These are phyloP conservation scores for Lepus townsendii DNA, from an alignment of 2,797 vertebrate genomes.

Conservation along the genomic window DNA sequence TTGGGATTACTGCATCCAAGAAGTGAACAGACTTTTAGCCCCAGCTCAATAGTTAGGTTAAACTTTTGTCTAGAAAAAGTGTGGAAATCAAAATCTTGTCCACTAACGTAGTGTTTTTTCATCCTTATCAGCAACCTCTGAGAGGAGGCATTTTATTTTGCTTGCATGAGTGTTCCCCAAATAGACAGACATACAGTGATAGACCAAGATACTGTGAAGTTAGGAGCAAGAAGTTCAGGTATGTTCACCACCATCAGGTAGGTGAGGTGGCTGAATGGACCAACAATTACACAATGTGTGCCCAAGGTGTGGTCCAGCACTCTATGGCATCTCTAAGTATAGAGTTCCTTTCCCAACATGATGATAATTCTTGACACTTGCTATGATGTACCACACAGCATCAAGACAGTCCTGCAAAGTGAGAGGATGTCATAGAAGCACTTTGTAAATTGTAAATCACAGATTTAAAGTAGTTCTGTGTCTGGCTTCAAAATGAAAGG, in stretches of 20 bases:
- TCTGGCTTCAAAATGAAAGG: not conserved
- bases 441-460: not conserved
- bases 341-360: not conserved
- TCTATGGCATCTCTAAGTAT: not conserved
- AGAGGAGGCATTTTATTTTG: not conserved
- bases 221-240: not conserved
- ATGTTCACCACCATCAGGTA: not conserved
- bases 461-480: not conserved
- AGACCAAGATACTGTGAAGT: not conserved
- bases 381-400: not conserved
- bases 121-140: not conserved
- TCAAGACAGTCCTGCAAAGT: not conserved
- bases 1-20: not conserved
- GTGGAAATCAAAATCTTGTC: not conserved
- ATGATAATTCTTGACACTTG: not conserved
- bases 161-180: not conserved
- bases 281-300: not conserved
- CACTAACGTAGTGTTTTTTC: not conserved
- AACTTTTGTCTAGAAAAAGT: not conserved
- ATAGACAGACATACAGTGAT: not conserved
- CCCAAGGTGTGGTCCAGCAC: not conserved
- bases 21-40: not conserved
- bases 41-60: not conserved
- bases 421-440: not conserved
- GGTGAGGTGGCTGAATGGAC: not conserved